A percentile compares a stretch with the other conserved stretches of the same genome.
These are phyloP conservation scores for Eurystomus gularis DNA, from an alignment of 2,113 vertebrate genomes.

Conservation along the genomic window DNA sequence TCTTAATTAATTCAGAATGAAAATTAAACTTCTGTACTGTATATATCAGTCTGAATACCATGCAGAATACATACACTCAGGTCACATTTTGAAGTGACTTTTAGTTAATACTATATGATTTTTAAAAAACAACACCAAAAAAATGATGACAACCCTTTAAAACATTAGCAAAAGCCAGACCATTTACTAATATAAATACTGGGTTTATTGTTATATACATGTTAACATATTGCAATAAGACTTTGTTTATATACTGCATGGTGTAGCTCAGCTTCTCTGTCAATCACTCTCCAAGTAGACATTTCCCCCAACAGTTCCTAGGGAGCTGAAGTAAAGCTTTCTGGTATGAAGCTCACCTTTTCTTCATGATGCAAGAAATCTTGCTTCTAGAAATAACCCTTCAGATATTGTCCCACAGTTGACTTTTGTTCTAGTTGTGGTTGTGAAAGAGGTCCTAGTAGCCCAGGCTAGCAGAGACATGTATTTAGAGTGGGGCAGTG, in stretches of 20 bases:
- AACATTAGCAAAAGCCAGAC: neutral
- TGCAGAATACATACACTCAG: neutral
- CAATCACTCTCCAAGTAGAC: neutral
- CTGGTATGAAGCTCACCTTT: neutral
- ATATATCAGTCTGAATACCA: conserved; percentile 42
- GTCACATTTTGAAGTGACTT: conserved; percentile 25
- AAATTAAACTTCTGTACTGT: conserved; percentile 67
- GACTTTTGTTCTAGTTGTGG: neutral
- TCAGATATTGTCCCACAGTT: neutral
- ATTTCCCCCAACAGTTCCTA: neutral
- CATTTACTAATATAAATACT: neutral
- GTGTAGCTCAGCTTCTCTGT: neutral
- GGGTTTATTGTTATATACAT: neutral
- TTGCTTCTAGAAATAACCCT: neutral
- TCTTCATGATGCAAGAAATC: neutral
- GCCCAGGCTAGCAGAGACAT: neutral
- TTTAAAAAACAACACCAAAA: neutral
- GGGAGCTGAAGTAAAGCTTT: neutral
- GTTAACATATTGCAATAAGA: neutral
- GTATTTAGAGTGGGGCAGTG: neutral
- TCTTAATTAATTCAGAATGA: conserved; percentile 72
- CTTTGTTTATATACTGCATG: neutral
- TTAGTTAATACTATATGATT: conserved; percentile 9
- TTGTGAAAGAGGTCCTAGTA: neutral
- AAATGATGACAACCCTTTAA: neutral